Base-by-base conservation (phyloP, 2,797 vertebrate species). In the Pseudotriccus pelzelni region DNA sequence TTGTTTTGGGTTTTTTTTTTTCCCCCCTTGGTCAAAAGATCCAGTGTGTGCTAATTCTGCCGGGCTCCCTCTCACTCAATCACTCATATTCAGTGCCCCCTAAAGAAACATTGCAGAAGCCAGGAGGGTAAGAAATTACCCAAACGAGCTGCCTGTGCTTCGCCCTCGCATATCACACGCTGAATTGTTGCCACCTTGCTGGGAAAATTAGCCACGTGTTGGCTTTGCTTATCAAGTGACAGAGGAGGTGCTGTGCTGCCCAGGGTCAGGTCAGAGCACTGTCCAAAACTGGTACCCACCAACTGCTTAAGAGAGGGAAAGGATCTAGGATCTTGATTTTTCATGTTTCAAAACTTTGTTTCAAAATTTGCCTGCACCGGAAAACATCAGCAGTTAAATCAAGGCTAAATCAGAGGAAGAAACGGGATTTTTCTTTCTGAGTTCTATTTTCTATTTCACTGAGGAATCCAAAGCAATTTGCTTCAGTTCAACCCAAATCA, bases 31-130 rank as follows among this genome's bases (percentile, higher is more conserved):
- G 92, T 97, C 97, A 98, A 98, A 98, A 98, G 96, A 91, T 94
- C 93, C 96, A 97, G 95, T 98, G 97, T 97, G 96, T 97, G 95
- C 95, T 97, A 96, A 96, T 96, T 97, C 94, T 96, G 92, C 80
- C 95, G 90, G 56, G 75, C 86, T 96, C 84, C 37, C 94, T 96
- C 97, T 97, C 97, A 96, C 97, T 96, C 96, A 96, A 96, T 97
- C 94, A 96, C 91, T 97, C 95, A 97, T 96, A 84, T 97, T 93
- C 63, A 50, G 92, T 97, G 91, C 94, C 94, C 96, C 95, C 92
- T 95, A 95, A 97, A 97, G 95, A 97, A 98, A 97, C 91, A 95
- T 30, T 96, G 96, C 93, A 96, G 94, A 95, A 97, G 93, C 97
- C 96, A 97, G 95, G 81, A 97, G 83, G 91, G 91, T 94, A 95